Percentiles rank a stretch among this genome's conserved stretches.
These are phyloP conservation scores for Ivindomyrus marchei DNA, from an alignment of 2,113 vertebrate species.

Conservation along the genomic window DNA sequence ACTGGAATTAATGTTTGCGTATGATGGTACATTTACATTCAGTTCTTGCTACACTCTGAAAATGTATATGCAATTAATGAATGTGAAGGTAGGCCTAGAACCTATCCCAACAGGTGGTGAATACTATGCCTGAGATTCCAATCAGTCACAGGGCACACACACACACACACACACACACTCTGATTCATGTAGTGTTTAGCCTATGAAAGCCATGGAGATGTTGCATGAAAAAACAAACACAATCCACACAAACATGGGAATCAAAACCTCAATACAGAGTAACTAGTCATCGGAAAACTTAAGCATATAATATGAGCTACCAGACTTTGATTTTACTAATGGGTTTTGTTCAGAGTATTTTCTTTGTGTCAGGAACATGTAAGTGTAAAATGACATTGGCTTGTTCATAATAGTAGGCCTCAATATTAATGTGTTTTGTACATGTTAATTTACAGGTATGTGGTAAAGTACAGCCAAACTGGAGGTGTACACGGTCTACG, in stretches of 20 bases:
- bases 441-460: constrained; percentile 8
- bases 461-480: neutral
- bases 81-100: neutral
- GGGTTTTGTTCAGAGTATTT: neutral
- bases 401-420: no score
- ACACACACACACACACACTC: neutral
- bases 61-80: neutral
- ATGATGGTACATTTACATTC: neutral
- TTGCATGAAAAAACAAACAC: neutral
- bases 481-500: neutral
- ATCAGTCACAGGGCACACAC: neutral
- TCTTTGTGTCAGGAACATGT: neutral
- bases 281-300: neutral
- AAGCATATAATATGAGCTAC: neutral
- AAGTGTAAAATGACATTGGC: neutral
- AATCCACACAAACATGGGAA: neutral
- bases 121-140: neutral
- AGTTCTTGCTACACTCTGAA: neutral
- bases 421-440: neutral
- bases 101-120: neutral
- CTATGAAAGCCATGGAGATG: neutral
- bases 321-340: neutral
- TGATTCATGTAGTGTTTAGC: neutral
- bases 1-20: neutral
- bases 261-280: neutral